Evolutionary conservation across 2,888 invertebrate species (phyloP), one percentile per base, ranked within the genome.

Genomic region (Folsomia candida): DNA sequence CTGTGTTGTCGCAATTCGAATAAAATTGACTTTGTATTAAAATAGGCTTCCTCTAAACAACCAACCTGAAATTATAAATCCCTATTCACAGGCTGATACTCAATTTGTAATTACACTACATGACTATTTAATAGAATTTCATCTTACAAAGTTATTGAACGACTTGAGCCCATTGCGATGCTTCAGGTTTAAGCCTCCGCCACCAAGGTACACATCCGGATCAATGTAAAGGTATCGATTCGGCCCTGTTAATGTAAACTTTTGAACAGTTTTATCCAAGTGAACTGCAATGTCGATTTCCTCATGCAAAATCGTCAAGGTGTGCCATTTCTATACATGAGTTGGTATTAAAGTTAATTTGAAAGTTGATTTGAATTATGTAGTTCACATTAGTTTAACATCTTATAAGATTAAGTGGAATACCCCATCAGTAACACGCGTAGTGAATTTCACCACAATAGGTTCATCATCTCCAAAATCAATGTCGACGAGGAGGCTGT

Each of bases 191-290:
- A 74, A 92, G 1, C 93, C 92, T 2, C 94, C 94, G 20, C 93
- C 93, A 62, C 93, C 93, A 77, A 96, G 91, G 83, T 94, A 95
- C 78, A 96, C 93, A 84, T 94, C 93, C 47, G 96, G 95, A 85
- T 96, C 95, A 76, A 96, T 93, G 80, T 93, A 91, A 74, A 96
- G 87, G 82, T 91, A 88, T 67, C 87, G 85, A 72, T 87, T 87
- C 82, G 88, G 87, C 14, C 90, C 90, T 0, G 90, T 89, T 60
- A 93, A 86, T 81, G 91, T 89, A 51, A 65, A 64, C 6, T 54
- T 60, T 37, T 77, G 60, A 68, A 92, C 86, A 67, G 92, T 86
- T 79, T 89, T 88, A 83, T 96, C 93, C 54, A 96, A 85, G 76
- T 90, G 88, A 20, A 95, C 87, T 79, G 87, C 86, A 0, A 95